Conservation (phyloP, 2,797 vertebrate species). For the Enteromius viviparus region DNA sequence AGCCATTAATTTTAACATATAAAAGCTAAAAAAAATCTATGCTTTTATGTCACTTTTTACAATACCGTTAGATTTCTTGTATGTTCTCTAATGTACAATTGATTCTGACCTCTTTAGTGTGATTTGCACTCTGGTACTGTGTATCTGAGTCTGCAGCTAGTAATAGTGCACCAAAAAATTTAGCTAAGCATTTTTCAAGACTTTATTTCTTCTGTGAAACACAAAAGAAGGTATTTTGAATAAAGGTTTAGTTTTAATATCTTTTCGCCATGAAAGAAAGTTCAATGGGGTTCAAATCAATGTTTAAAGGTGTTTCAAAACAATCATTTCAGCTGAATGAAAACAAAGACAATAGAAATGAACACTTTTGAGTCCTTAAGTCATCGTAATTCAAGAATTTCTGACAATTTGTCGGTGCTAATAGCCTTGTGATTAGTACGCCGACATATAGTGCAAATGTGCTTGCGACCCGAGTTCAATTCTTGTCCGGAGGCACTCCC, state of each 20-base stretch:
- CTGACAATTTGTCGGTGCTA: too few relatives aligned
- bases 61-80: background rate
- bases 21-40: background rate
- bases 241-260: background rate
- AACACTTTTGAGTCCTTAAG: background rate
- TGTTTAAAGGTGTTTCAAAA: background rate
- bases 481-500: too few relatives aligned
- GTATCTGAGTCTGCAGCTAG: background rate
- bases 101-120: background rate
- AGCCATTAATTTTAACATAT: conserved; percentile 61
- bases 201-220: background rate
- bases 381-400: background rate
- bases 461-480: too few relatives aligned
- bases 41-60: background rate
- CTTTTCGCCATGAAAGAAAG: background rate
- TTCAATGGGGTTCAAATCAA: background rate
- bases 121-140: background rate
- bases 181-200: background rate
- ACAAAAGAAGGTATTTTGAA: background rate
- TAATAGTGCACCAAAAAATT: background rate
- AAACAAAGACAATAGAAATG: background rate
- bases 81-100: conserved; percentile 1
- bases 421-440: too few relatives aligned
- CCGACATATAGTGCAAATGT: too few relatives aligned
- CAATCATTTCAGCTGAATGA: background rate